Percentiles rank a stretch among this genome's conserved stretches.
phyloP scores from a whole-genome alignment of 2,113 vertebrate genomes.

The Todiramphus saurophagus region DNA sequence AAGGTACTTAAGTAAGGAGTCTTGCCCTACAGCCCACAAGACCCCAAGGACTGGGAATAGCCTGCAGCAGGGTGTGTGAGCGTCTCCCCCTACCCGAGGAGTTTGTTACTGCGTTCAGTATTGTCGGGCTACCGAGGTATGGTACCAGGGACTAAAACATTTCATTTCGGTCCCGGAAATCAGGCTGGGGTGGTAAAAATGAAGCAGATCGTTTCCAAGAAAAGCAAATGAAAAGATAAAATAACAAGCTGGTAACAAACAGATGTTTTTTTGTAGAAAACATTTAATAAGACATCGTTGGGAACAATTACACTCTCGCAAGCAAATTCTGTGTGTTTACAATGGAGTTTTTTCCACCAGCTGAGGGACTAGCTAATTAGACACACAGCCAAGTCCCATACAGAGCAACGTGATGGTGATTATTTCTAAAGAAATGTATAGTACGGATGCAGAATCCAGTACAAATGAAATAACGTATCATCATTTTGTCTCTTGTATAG shows the following conservation, averaged over 20 bases:
- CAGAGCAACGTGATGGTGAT: neutral
- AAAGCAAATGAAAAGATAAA: neutral
- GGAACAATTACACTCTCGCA: neutral
- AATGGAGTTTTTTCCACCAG: neutral
- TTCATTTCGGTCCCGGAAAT: neutral
- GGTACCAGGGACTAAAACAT: neutral
- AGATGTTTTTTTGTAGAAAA: neutral
- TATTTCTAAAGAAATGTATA: neutral
- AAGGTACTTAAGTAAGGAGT: neutral
- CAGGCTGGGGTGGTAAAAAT: neutral
- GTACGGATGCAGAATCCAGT: neutral
- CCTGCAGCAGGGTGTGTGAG: neutral
- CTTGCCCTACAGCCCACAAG: neutral
- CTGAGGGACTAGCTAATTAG: neutral
- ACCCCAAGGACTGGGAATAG: neutral
- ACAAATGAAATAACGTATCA: neutral
- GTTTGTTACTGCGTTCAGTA: neutral
- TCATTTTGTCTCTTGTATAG: neutral
- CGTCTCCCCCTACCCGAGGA: neutral
- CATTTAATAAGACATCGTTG: slow-evolving; percentile 13
- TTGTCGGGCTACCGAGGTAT: neutral
- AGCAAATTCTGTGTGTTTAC: neutral
- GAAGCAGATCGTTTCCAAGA: neutral
- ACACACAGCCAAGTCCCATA: neutral
- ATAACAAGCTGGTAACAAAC: neutral